Evolutionary conservation across 2,888 invertebrate species (phyloP).

Genomic region (Harpagoxenus sublaevis): DNA sequence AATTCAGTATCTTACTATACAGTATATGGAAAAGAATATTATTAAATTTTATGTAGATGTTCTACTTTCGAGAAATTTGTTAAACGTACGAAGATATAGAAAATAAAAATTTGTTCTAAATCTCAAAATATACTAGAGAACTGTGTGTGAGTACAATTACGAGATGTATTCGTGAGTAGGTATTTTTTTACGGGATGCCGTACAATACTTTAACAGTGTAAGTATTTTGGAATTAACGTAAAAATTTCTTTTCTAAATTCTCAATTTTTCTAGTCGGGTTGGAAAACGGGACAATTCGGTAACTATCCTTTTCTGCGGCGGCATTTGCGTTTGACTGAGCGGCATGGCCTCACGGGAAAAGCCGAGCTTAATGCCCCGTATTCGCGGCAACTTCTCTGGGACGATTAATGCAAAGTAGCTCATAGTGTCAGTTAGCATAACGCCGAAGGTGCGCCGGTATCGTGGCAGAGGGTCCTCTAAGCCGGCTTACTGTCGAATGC

Average conservation of each 20-base stretch:
- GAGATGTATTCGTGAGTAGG: background rate
- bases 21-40: background rate
- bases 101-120: background rate
- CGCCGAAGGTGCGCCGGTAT: constrained; percentile 62
- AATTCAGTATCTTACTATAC: background rate
- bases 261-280: background rate
- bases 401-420: constrained; percentile 78
- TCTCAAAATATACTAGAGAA: background rate
- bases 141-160: background rate
- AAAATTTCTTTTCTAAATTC: background rate
- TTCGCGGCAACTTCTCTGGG: constrained; percentile 58
- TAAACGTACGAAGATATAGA: background rate
- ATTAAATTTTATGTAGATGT: background rate
- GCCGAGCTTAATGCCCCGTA: constrained; percentile 45
- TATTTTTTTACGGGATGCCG: background rate
- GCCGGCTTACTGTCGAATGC: constrained; percentile 71
- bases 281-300: background rate
- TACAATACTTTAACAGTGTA: background rate
- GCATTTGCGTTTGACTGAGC: constrained; percentile 47
- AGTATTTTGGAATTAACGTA: background rate
- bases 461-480: constrained; percentile 62
- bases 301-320: constrained; percentile 20
- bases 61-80: background rate
- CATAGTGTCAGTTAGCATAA: constrained; percentile 72
- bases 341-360: constrained; percentile 34